Evolutionary conservation across 2,113 vertebrate species (phyloP).

Genomic region (Stigmatopora argus): DNA sequence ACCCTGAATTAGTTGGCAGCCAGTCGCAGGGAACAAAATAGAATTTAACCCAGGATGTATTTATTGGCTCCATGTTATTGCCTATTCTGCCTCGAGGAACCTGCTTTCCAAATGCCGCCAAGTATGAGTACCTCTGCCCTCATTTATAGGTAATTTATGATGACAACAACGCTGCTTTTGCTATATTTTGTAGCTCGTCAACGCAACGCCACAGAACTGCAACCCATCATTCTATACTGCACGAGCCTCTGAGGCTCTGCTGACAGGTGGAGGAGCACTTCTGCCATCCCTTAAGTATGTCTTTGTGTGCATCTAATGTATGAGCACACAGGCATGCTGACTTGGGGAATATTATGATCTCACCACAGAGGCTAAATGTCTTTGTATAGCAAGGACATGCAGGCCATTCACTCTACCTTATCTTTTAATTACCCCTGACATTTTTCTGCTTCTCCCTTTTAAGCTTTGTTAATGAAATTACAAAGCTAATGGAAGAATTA

Average conservation of each 20-base stretch:
- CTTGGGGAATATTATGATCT: constrained; percentile 28
- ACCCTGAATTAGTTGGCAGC: no score
- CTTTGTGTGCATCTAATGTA: constrained; percentile 5
- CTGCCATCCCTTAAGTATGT: constrained; percentile 20
- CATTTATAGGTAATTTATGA: constrained; percentile 57
- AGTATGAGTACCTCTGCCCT: constrained; percentile 38
- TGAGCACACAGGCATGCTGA: constrained; percentile 8
- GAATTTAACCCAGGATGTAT: constrained; percentile 8
- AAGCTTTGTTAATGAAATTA: constrained; percentile 69
- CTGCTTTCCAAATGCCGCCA: constrained; percentile 22
- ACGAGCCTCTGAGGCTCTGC: constrained; percentile 40
- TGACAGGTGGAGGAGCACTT: constrained; percentile 52
- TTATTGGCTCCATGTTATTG: constrained; percentile 20
- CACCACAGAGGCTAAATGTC: constrained; percentile 49
- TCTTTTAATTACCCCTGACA: constrained; percentile 76
- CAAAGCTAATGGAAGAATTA: constrained; percentile 62
- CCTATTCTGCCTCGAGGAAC: neutral
- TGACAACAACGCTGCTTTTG: constrained; percentile 61
- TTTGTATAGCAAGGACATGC: constrained; percentile 43
- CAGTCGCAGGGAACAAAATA: no score
- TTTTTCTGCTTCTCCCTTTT: constrained; percentile 34
- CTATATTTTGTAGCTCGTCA: constrained; percentile 61
- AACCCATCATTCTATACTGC: constrained; percentile 43
- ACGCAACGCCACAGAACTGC: constrained; percentile 29
- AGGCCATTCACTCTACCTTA: constrained; percentile 59